These are phyloP conservation scores for Agonopterix alstromeriana DNA, from an alignment of 2,888 invertebrate genomes.

Conservation along the genomic window DNA sequence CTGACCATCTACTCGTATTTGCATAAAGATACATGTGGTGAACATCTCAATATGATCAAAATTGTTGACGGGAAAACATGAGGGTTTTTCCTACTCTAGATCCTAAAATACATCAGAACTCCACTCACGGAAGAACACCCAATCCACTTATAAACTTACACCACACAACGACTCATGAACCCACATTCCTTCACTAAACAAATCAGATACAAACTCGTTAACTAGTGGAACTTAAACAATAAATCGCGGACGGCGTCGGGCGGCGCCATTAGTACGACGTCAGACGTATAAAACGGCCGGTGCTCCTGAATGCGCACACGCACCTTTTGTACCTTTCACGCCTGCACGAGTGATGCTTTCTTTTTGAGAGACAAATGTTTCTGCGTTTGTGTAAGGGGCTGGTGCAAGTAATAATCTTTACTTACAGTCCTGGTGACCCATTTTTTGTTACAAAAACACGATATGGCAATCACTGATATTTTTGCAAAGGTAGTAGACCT, in stretches of 20 bases:
- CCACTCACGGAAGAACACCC: too few relatives aligned
- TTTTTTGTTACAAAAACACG: too few relatives aligned
- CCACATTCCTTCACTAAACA: slow-evolving; percentile 1
- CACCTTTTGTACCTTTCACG: slow-evolving; percentile 9
- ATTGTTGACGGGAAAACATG: too few relatives aligned
- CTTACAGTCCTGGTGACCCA: too few relatives aligned
- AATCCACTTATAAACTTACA: too few relatives aligned
- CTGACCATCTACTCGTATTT: too few relatives aligned
- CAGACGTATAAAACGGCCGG: slow-evolving; percentile 4
- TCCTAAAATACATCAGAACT: too few relatives aligned
- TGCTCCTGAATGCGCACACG: slow-evolving; percentile 3
- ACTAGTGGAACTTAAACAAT: slow-evolving; percentile 3
- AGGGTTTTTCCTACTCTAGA: too few relatives aligned
- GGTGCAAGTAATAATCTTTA: slow-evolving; percentile 1
- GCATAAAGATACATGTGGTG: too few relatives aligned
- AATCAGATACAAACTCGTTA: slow-evolving; percentile 3
- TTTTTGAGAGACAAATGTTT: slow-evolving; percentile 10
- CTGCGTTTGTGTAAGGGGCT: neutral
- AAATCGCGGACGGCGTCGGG: slow-evolving; percentile 30
- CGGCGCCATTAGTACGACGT: slow-evolving; percentile 41
- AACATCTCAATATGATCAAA: too few relatives aligned
- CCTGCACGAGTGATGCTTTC: slow-evolving; percentile 7
- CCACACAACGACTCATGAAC: neutral
- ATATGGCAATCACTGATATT: too few relatives aligned
- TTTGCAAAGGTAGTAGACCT: too few relatives aligned